Percentiles rank a stretch among this genome's conserved stretches.
These are phyloP conservation scores for Miltochrista miniata DNA, from an alignment of 2,888 invertebrate species.

Conservation along the genomic window DNA sequence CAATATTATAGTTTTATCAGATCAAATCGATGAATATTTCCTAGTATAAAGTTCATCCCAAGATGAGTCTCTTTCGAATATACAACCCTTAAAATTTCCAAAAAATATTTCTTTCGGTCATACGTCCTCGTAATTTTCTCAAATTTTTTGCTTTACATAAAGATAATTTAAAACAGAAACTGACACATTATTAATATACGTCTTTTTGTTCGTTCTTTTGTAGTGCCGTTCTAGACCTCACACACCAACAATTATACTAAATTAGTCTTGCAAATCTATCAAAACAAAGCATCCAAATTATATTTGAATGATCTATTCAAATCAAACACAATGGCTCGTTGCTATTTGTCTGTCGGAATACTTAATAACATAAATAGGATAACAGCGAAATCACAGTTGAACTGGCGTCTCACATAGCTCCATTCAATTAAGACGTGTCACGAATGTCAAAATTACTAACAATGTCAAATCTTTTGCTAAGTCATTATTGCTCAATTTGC, in stretches of 20 bases:
- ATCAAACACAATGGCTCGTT: constrained; percentile 18
- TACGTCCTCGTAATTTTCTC: no score
- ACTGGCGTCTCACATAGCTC: constrained; percentile 42
- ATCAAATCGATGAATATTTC: no score
- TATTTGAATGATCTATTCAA: constrained; percentile 1
- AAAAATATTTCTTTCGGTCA: no score
- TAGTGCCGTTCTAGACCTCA: no score
- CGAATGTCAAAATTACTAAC: constrained; percentile 50
- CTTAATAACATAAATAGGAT: constrained; percentile 28
- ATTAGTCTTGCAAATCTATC: background rate
- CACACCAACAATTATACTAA: background rate
- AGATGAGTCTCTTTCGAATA: no score
- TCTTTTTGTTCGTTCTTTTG: no score
- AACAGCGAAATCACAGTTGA: constrained; percentile 39
- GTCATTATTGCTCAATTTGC: constrained; percentile 42
- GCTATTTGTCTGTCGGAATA: constrained; percentile 30
- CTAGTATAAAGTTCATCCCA: no score
- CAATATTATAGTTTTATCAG: no score
- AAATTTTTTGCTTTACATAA: no score
- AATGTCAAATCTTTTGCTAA: constrained; percentile 41
- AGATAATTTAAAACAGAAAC: no score
- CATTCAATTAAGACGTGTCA: constrained; percentile 50
- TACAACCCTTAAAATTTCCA: no score
- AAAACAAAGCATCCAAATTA: background rate
- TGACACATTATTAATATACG: no score